Percentiles rank a stretch among this genome's conserved stretches.
Conservation (phyloP, 1,140 invertebrate species). For the Meloidogyne hapla region DNA sequence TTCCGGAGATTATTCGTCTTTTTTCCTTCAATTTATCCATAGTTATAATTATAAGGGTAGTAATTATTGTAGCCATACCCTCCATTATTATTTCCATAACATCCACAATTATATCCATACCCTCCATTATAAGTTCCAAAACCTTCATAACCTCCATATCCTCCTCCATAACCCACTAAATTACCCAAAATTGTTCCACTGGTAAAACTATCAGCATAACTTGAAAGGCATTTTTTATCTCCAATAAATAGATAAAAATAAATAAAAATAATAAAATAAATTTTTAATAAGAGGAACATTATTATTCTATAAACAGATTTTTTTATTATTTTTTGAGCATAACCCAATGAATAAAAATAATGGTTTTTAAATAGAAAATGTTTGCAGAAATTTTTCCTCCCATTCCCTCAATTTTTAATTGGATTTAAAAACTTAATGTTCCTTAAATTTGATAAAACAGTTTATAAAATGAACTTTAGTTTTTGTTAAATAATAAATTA, state of each 20-base stretch:
- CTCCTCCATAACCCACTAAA: background rate
- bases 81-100: background rate
- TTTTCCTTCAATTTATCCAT: background rate
- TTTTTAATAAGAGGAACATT: background rate
- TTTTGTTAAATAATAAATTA: too few species aligned
- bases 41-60: background rate
- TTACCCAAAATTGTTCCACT: background rate
- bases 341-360: too few species aligned
- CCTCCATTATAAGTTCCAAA: background rate
- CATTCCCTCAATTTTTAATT: too few species aligned
- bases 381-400: too few species aligned
- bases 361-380: too few species aligned
- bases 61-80: background rate
- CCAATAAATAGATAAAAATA: background rate
- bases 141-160: background rate
- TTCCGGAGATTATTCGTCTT: too few species aligned
- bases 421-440: too few species aligned
- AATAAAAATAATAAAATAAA: background rate
- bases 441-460: too few species aligned
- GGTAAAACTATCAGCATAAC: background rate
- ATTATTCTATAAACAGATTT: too few species aligned
- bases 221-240: background rate
- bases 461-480: too few species aligned
- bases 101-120: background rate
- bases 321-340: too few species aligned